These are phyloP conservation scores for Thalassoma bifasciatum DNA, from an alignment of 2,113 vertebrate species.

Conservation along the genomic window DNA sequence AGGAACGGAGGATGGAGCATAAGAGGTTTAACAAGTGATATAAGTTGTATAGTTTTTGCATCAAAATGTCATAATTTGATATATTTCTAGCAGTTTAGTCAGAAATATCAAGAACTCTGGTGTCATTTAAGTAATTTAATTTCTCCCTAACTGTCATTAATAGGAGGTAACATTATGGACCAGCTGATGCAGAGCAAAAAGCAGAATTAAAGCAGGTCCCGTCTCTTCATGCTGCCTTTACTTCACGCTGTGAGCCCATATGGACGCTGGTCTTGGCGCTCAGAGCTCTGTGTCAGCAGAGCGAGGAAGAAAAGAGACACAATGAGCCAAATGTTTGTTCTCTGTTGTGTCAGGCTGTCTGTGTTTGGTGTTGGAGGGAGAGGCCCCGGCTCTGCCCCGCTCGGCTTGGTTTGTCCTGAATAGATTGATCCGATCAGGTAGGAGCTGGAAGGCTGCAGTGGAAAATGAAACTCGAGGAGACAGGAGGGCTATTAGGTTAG, in stretches of 20 bases:
- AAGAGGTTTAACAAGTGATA: no score
- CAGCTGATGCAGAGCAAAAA: not conserved
- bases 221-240: not conserved
- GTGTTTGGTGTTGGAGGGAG: constrained; percentile 28
- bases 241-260: constrained; percentile 43
- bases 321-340: constrained; percentile 25
- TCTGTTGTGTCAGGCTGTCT: constrained; percentile 36
- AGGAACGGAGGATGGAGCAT: no score
- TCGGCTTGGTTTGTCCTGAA: constrained; percentile 33
- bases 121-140: not conserved
- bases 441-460: constrained; percentile 56
- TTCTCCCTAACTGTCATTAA: not conserved
- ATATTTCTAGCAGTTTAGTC: no score
- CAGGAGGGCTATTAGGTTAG: constrained; percentile 31
- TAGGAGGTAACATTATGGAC: not conserved
- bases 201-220: not conserved
- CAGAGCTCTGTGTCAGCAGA: constrained; percentile 41
- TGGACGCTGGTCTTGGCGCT: constrained; percentile 33
- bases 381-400: not conserved
- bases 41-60: no score
- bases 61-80: no score
- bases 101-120: not conserved
- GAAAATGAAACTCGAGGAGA: constrained; percentile 74
- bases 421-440: constrained; percentile 51
- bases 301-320: constrained; percentile 31